phyloP scores from a whole-genome alignment of 2,113 vertebrate species.

The Trematocara marginatum region DNA sequence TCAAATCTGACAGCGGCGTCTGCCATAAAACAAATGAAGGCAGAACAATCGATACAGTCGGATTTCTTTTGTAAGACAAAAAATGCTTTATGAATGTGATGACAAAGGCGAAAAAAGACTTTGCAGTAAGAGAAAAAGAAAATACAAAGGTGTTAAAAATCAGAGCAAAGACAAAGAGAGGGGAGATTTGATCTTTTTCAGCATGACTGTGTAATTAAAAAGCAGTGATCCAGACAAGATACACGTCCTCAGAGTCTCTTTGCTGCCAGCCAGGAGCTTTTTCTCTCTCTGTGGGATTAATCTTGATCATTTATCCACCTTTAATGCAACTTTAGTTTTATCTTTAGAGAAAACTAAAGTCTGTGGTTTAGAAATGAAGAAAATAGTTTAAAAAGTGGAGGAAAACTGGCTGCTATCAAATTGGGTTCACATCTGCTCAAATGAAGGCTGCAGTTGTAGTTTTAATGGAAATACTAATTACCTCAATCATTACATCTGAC shows the following conservation, averaged over 20 bases:
- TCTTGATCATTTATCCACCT: not conserved
- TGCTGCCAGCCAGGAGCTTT: not conserved
- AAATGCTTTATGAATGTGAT: not conserved
- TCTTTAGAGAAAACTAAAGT: not conserved
- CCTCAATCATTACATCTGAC: not conserved
- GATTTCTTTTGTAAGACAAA: not conserved
- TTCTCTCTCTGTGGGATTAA: not conserved
- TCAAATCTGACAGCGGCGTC: not conserved
- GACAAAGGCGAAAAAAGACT: not conserved
- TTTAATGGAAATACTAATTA: not conserved
- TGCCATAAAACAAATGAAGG: not conserved
- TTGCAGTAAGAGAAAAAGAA: not conserved
- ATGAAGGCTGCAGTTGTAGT: not conserved
- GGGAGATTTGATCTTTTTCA: not conserved
- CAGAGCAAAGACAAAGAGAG: not conserved
- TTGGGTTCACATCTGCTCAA: not conserved
- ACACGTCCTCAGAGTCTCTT: not conserved
- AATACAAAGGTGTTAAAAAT: not conserved
- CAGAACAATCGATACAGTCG: not conserved
- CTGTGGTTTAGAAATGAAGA: not conserved
- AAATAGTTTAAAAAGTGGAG: not conserved
- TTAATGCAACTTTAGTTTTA: not conserved
- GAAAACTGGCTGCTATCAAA: not conserved
- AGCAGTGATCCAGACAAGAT: conserved; percentile 21
- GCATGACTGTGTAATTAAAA: conserved; percentile 29